Conservation (phyloP, 1,140 invertebrate species). For the Steinernema feltiae region DNA sequence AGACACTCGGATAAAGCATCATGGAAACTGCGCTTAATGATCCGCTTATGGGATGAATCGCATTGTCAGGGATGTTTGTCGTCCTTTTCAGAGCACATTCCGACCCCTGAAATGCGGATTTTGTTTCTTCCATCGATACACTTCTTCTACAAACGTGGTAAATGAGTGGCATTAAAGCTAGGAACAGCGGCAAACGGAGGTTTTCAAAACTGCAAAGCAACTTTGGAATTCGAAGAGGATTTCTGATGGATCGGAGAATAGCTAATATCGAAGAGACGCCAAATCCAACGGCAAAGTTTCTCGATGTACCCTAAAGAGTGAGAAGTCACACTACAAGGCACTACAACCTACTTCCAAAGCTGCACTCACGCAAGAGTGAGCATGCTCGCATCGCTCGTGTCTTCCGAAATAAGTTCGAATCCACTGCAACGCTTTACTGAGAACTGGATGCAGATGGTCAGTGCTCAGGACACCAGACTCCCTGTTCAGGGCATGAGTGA, state of each 20-base stretch:
- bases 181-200: slow-evolving; percentile 41
- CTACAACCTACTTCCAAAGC: slow-evolving; percentile 19
- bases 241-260: slow-evolving; percentile 23
- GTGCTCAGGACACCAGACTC: slow-evolving; percentile 1
- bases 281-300: slow-evolving; percentile 39
- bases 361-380: slow-evolving; percentile 40
- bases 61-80: slow-evolving; percentile 6
- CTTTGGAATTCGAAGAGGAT: slow-evolving; percentile 21
- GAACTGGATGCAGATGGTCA: not conserved
- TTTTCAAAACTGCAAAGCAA: slow-evolving; percentile 23
- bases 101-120: slow-evolving; percentile 20
- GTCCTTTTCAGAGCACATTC: slow-evolving; percentile 33
- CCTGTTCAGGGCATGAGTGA: slow-evolving; percentile 28
- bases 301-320: slow-evolving; percentile 27
- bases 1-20: slow-evolving; percentile 44
- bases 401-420: slow-evolving; percentile 25
- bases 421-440: slow-evolving; percentile 18
- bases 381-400: slow-evolving; percentile 29
- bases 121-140: not conserved
- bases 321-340: not conserved
- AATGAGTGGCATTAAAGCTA: slow-evolving; percentile 42
- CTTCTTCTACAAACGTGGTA: slow-evolving; percentile 39
- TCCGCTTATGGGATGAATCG: slow-evolving; percentile 24
- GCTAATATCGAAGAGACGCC: slow-evolving; percentile 21
- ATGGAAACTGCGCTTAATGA: slow-evolving; percentile 26